These are phyloP conservation scores for Parnassius glacialis DNA, from an alignment of 2,888 invertebrate genomes.

Conservation along the genomic window DNA sequence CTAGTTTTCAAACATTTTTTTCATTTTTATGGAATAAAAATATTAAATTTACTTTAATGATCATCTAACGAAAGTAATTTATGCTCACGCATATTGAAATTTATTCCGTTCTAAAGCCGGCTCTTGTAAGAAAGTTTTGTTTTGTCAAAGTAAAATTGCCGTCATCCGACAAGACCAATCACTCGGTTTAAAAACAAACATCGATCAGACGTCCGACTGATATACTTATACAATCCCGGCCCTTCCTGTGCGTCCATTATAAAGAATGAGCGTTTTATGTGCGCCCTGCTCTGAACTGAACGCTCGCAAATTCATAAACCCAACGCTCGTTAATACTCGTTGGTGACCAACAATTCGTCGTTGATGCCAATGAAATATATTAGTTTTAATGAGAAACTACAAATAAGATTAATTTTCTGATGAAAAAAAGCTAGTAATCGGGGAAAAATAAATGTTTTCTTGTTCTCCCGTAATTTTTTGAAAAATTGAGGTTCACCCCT, in stretches of 20 bases:
- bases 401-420: too few relatives aligned
- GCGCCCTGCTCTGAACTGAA: slow-evolving; percentile 29
- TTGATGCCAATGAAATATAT: too few relatives aligned
- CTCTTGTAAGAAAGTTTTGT: neutral
- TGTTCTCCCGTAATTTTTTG: too few relatives aligned
- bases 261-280: slow-evolving; percentile 67
- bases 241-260: slow-evolving; percentile 37
- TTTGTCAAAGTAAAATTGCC: neutral
- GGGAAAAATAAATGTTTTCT: too few relatives aligned
- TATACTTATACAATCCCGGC: neutral
- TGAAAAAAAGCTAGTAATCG: too few relatives aligned
- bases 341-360: slow-evolving; percentile 34
- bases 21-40: too few relatives aligned
- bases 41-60: too few relatives aligned
- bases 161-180: neutral
- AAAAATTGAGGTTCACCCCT: too few relatives aligned
- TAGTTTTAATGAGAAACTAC: too few relatives aligned
- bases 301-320: slow-evolving; percentile 69
- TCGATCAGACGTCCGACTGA: slow-evolving; percentile 17
- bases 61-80: too few relatives aligned
- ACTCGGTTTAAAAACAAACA: neutral
- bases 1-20: too few relatives aligned
- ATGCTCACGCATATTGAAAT: too few relatives aligned
- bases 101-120: neutral
- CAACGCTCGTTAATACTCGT: slow-evolving; percentile 59